A percentile compares a stretch with the other conserved stretches of the same genome.
Conservation (phyloP, 2,113 vertebrate species). For the Pluvianellus socialis region DNA sequence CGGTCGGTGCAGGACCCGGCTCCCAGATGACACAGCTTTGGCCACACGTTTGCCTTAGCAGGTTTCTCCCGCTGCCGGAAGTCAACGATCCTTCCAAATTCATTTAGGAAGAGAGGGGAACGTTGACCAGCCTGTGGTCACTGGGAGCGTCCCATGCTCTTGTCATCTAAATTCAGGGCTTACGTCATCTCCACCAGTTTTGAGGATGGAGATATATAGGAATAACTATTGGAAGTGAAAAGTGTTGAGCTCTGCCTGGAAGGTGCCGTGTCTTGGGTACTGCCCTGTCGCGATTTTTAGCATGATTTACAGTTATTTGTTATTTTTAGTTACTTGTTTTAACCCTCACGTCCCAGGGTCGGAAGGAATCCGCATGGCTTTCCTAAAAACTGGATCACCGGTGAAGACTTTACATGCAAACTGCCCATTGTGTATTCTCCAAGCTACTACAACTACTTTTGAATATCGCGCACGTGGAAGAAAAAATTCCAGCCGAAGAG, state of each 20-base stretch:
- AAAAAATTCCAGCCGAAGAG: not conserved
- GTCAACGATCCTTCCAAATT: not conserved
- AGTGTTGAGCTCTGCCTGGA: not conserved
- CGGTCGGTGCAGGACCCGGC: not conserved
- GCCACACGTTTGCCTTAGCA: rapidly evolving
- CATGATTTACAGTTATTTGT: not conserved
- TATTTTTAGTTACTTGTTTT: not conserved
- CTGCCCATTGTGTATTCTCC: not conserved
- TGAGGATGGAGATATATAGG: not conserved
- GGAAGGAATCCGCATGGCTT: not conserved
- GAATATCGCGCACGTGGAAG: not conserved
- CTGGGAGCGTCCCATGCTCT: not conserved
- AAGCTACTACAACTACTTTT: not conserved
- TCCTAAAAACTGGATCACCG: not conserved
- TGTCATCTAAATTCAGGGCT: not conserved
- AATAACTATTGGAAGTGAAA: not conserved
- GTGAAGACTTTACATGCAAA: too few species aligned
- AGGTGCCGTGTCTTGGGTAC: not conserved
- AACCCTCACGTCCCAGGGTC: not conserved
- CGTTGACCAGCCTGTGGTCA: not conserved
- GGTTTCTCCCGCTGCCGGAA: not conserved
- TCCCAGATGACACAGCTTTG: not conserved
- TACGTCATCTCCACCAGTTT: not conserved
- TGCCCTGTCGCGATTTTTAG: not conserved
- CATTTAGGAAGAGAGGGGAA: not conserved